Evolutionary conservation across 2,113 vertebrate genomes (phyloP).

Genomic region (Periophthalmodon schlosseri): DNA sequence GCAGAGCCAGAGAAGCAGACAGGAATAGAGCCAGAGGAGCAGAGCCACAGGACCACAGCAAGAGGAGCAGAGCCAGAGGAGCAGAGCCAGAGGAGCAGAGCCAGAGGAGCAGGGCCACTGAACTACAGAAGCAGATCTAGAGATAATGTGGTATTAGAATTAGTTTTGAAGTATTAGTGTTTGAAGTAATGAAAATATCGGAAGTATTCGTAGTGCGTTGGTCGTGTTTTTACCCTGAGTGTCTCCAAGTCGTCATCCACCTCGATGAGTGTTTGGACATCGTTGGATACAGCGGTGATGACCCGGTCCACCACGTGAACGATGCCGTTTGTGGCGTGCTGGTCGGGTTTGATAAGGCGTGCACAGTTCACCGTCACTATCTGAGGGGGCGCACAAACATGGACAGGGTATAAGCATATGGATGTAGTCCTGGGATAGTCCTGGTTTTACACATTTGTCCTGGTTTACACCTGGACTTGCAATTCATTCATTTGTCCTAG

Average conservation of each 20-base stretch:
- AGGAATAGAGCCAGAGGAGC: no score
- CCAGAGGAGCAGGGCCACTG: background rate
- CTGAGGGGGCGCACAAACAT: conserved; percentile 60
- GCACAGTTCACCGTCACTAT: conserved; percentile 97
- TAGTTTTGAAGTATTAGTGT: no score
- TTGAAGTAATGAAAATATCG: background rate
- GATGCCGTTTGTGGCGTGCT: conserved; percentile 94
- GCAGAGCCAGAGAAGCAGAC: background rate
- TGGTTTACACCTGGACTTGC: no score
- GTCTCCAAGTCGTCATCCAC: conserved; percentile 90
- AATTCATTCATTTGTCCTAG: no score
- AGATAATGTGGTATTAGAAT: background rate
- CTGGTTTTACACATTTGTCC: background rate
- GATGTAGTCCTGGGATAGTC: background rate
- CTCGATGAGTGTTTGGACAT: conserved; percentile 85
- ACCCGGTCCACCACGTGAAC: conserved; percentile 96
- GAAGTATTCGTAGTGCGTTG: background rate
- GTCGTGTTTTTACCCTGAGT: conserved; percentile 81
- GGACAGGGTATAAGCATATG: background rate
- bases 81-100: no score
- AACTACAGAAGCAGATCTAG: background rate
- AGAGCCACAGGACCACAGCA: background rate
- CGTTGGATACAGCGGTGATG: conserved; percentile 89
- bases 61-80: background rate
- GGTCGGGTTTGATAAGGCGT: conserved; percentile 93